Evolutionary conservation across 2,888 invertebrate genomes (phyloP).

Genomic region (Eupithecia pulchellata): DNA sequence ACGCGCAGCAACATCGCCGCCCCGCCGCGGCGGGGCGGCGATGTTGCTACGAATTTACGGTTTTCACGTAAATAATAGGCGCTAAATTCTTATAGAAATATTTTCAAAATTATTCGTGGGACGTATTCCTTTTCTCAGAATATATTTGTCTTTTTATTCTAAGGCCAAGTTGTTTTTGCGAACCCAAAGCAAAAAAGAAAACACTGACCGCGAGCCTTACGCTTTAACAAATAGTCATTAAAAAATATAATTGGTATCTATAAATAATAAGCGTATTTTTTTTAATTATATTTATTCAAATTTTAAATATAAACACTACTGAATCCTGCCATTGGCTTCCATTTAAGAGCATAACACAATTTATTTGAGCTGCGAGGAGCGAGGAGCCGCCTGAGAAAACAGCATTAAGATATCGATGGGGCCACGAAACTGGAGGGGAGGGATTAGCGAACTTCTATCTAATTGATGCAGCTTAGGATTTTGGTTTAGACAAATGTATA

Average conservation of each 20-base stretch:
- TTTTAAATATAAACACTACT: slow-evolving; percentile 6
- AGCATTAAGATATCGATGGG: slow-evolving; percentile 56
- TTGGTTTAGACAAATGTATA: neutral
- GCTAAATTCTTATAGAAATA: neutral
- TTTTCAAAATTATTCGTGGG: neutral
- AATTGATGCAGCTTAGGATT: neutral
- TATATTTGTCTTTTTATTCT: neutral
- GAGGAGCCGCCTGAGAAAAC: slow-evolving; percentile 64
- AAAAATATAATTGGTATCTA: neutral
- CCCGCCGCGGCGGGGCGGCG: no score
- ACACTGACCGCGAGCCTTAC: neutral
- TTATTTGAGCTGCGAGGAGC: slow-evolving; percentile 59
- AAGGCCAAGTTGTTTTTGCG: neutral
- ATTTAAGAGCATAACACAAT: slow-evolving; percentile 51
- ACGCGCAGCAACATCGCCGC: no score
- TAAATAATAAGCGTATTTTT: neutral
- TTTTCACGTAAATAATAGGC: slow-evolving; percentile 11
- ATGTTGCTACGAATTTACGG: slow-evolving; percentile 24
- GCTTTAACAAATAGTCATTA: neutral
- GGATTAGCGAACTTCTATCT: neutral
- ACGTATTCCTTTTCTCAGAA: neutral
- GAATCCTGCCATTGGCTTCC: slow-evolving; percentile 26
- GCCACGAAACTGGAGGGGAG: slow-evolving; percentile 38
- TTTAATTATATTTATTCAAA: neutral
- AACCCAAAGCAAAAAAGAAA: no score